These are phyloP conservation scores for Dasypolia templi DNA, from an alignment of 2,888 invertebrate species.

Conservation along the genomic window DNA sequence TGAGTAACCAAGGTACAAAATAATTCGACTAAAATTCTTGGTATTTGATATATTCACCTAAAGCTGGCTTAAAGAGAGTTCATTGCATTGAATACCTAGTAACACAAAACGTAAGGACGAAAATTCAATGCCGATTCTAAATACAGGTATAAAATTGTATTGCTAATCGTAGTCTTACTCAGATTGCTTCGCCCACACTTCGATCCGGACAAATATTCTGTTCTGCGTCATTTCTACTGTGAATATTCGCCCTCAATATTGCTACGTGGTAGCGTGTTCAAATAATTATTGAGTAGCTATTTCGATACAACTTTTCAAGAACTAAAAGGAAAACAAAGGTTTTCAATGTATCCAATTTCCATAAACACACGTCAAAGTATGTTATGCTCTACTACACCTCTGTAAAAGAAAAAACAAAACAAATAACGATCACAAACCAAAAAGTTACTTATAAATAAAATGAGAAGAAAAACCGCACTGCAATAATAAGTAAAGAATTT, in stretches of 20 bases:
- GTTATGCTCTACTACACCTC: constrained; percentile 18
- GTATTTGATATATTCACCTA: constrained; percentile 42
- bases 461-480: constrained; percentile 10
- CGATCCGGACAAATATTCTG: constrained; percentile 49
- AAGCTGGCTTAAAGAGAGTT: background rate
- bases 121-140: constrained; percentile 8
- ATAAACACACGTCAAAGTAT: constrained; percentile 11
- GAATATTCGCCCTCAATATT: constrained; percentile 30
- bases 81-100: constrained; percentile 11
- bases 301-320: constrained; percentile 21
- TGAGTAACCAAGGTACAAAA: constrained; percentile 52
- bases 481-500: constrained; percentile 41
- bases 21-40: constrained; percentile 45
- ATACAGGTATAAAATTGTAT: constrained; percentile 41
- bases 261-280: constrained; percentile 34
- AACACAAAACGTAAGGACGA: constrained; percentile 16
- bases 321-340: constrained; percentile 28
- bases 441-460: constrained; percentile 17
- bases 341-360: constrained; percentile 32
- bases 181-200: constrained; percentile 50
- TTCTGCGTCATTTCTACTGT: constrained; percentile 41
- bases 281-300: constrained; percentile 34
- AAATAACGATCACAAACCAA: constrained; percentile 13
- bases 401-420: constrained; percentile 7
- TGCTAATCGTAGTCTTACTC: constrained; percentile 52